Conservation (phyloP, 2,888 invertebrate genomes). For the Macaria notata region DNA sequence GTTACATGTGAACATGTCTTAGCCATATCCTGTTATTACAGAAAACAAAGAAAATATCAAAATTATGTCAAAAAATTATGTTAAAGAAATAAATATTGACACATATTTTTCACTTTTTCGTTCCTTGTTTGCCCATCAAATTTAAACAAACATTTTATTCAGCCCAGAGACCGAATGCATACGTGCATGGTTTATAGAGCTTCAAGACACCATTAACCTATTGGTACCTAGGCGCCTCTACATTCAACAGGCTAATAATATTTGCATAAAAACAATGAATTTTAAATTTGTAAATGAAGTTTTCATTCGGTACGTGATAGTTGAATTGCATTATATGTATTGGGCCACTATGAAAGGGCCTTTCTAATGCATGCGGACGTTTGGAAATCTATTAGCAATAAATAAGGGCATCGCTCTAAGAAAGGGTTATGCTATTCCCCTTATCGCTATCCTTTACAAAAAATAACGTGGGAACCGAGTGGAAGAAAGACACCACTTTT, state of each 20-base stretch:
- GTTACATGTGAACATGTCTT: too few relatives aligned
- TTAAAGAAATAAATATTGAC: too few relatives aligned
- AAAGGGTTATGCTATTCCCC: constrained; percentile 79
- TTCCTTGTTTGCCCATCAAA: too few relatives aligned
- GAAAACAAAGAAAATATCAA: too few relatives aligned
- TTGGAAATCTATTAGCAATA: constrained; percentile 77
- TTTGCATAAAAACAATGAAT: neutral
- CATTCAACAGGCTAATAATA: neutral
- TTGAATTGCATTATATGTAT: constrained; percentile 47
- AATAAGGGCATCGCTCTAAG: constrained; percentile 72
- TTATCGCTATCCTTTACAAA: constrained; percentile 74
- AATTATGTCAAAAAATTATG: too few relatives aligned
- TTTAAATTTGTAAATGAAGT: constrained; percentile 12
- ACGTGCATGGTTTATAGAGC: too few relatives aligned
- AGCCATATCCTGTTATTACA: too few relatives aligned
- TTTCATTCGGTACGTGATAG: constrained; percentile 32
- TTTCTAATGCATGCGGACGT: constrained; percentile 63
- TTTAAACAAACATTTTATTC: too few relatives aligned
- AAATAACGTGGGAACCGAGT: constrained; percentile 78
- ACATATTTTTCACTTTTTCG: too few relatives aligned
- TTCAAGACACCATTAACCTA: too few relatives aligned
- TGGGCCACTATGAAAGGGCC: constrained; percentile 37
- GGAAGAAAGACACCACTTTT: constrained; percentile 71
- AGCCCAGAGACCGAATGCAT: too few relatives aligned
- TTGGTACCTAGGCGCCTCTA: too few relatives aligned